Evolutionary conservation across 2,113 vertebrate genomes (phyloP).

Genomic region (Leptosomus discolor): DNA sequence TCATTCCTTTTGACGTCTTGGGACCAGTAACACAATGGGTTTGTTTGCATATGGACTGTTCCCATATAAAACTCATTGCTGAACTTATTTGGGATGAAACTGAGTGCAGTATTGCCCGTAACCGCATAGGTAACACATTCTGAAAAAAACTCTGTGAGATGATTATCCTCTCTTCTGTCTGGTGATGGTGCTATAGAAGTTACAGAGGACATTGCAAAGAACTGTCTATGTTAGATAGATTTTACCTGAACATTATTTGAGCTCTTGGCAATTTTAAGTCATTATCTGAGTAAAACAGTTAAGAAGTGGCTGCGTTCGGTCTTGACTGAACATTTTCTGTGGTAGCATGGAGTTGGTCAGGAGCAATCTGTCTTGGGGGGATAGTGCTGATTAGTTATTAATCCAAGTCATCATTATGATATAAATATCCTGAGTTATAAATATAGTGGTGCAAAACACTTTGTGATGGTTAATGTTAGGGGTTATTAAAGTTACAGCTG

Average conservation of each 20-base stretch:
- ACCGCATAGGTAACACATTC: neutral
- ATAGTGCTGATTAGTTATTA: neutral
- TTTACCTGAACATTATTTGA: neutral
- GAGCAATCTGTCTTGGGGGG: neutral
- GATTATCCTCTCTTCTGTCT: neutral
- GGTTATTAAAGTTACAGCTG: neutral
- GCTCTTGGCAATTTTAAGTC: neutral
- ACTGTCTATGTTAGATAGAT: neutral
- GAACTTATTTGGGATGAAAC: neutral
- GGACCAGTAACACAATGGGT: neutral
- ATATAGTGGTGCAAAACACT: neutral
- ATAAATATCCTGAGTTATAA: neutral
- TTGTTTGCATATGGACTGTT: neutral
- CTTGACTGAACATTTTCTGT: neutral
- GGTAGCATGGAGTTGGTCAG: neutral
- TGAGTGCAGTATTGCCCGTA: neutral
- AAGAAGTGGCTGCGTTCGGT: neutral
- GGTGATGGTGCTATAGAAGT: neutral
- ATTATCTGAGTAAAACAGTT: neutral
- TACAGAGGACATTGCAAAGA: neutral
- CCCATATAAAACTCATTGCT: neutral
- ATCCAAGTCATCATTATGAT: neutral
- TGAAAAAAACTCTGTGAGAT: neutral
- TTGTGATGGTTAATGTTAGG: neutral
- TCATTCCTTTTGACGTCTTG: neutral